Conservation (phyloP, 2,113 vertebrate species). For the Cephalophus harveyi region DNA sequence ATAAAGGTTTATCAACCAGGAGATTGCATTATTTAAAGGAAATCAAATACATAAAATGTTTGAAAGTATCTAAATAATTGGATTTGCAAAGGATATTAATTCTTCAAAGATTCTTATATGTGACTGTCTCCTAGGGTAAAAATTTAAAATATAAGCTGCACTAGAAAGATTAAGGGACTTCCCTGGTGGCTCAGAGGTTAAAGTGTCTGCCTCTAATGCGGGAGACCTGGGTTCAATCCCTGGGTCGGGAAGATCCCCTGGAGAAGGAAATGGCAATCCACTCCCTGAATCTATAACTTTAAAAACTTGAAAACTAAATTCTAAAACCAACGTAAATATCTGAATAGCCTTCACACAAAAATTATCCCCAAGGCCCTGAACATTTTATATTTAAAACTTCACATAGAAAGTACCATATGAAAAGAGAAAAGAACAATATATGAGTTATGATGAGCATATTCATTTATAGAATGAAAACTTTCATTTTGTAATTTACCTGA, state of each 20-base stretch:
- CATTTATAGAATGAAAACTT: background rate
- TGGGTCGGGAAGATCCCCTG: too few species aligned
- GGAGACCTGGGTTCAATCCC: too few species aligned
- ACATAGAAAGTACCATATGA: background rate
- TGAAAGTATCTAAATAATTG: slow-evolving; percentile 5
- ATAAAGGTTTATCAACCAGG: background rate
- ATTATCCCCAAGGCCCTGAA: background rate
- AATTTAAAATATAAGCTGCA: background rate
- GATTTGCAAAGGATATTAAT: background rate
- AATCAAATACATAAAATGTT: slow-evolving; percentile 29
- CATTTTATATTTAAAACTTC: slow-evolving; percentile 22
- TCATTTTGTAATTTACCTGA: background rate
- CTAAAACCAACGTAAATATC: slow-evolving; percentile 20
- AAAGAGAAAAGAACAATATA: background rate
- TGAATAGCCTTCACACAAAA: background rate
- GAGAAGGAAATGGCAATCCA: too few species aligned
- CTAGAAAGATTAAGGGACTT: background rate
- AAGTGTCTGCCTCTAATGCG: too few species aligned
- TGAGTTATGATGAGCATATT: background rate
- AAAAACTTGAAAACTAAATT: slow-evolving; percentile 36
- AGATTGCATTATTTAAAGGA: background rate
- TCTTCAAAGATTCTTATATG: background rate
- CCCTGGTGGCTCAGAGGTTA: too few species aligned
- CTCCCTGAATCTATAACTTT: background rate
- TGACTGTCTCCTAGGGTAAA: background rate